These are phyloP conservation scores for Melanophora roralis DNA, from an alignment of 2,888 invertebrate species.

Conservation along the genomic window DNA sequence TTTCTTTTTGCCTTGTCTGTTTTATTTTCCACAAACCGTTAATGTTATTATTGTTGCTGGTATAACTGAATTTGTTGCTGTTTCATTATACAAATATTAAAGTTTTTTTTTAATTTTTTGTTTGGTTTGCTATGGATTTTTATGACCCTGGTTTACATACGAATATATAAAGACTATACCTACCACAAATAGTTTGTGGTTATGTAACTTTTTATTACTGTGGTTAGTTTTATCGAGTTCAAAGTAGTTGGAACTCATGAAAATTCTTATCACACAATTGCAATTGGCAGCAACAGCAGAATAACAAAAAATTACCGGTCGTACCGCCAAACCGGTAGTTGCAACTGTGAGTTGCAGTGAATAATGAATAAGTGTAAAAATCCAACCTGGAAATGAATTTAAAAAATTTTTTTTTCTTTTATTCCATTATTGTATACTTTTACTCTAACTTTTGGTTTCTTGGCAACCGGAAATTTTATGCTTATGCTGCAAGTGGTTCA, in stretches of 20 bases:
- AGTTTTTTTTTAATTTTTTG: neutral
- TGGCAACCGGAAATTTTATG: slow-evolving; percentile 54
- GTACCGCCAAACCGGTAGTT: neutral
- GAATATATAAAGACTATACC: slow-evolving; percentile 59
- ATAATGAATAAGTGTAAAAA: neutral
- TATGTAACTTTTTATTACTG: slow-evolving; percentile 64
- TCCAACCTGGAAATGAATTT: slow-evolving; percentile 46
- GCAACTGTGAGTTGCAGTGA: neutral
- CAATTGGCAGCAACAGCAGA: slow-evolving; percentile 4
- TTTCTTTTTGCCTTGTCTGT: neutral
- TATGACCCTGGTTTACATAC: slow-evolving; percentile 58
- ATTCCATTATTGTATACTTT: slow-evolving; percentile 16
- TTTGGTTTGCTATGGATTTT: slow-evolving; percentile 54
- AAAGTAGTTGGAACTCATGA: slow-evolving; percentile 29
- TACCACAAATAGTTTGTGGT: slow-evolving; percentile 63
- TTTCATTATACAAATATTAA: neutral
- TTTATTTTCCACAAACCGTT: slow-evolving; percentile 40
- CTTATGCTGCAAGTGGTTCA: slow-evolving; percentile 11
- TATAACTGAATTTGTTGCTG: neutral
- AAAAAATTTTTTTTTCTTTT: slow-evolving; percentile 38
- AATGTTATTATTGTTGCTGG: slow-evolving; percentile 45
- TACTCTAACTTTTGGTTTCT: slow-evolving; percentile 8
- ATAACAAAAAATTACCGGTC: neutral
- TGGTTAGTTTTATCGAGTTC: slow-evolving; percentile 58
- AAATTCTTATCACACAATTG: neutral